Percentiles rank a stretch among this genome's conserved stretches.
Evolutionary conservation across 64 coral and sea anemone species (phyloP).

Genomic region (Catalaphyllia jardinei): DNA sequence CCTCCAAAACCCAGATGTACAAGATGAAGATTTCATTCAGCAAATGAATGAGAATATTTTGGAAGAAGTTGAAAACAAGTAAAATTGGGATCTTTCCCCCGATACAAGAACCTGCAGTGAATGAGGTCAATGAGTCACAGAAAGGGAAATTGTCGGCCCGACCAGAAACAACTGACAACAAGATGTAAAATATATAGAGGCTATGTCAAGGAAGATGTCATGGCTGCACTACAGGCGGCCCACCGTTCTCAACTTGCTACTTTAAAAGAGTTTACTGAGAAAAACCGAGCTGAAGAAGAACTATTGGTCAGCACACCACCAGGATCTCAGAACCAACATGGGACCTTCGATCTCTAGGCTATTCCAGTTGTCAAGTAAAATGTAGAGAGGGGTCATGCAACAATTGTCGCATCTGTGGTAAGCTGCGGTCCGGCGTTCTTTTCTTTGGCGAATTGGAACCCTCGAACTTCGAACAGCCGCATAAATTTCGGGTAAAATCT

Average conservation of each 20-base stretch:
- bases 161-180: background rate
- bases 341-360: background rate
- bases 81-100: background rate
- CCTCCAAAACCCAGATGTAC: slow-evolving; percentile 8
- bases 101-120: background rate
- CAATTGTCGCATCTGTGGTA: slow-evolving; percentile 61
- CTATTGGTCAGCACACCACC: background rate
- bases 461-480: too few relatives aligned
- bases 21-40: slow-evolving; percentile 30
- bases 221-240: slow-evolving; percentile 42
- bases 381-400: slow-evolving; percentile 42
- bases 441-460: too few relatives aligned
- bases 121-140: background rate
- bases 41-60: slow-evolving; percentile 25
- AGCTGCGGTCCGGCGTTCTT: too few relatives aligned
- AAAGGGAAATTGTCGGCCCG: background rate
- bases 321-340: background rate
- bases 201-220: slow-evolving; percentile 29
- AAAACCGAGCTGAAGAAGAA: too few relatives aligned
- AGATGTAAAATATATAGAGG: background rate
- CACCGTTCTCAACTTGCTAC: slow-evolving; percentile 3
- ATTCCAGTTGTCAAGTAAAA: slow-evolving; percentile 12
- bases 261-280: too few relatives aligned
- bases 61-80: background rate
- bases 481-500: too few relatives aligned